These are phyloP conservation scores for human (Homo sapiens) DNA, from an alignment of 2,113 vertebrate genomes.

Conservation along the genomic window DNA sequence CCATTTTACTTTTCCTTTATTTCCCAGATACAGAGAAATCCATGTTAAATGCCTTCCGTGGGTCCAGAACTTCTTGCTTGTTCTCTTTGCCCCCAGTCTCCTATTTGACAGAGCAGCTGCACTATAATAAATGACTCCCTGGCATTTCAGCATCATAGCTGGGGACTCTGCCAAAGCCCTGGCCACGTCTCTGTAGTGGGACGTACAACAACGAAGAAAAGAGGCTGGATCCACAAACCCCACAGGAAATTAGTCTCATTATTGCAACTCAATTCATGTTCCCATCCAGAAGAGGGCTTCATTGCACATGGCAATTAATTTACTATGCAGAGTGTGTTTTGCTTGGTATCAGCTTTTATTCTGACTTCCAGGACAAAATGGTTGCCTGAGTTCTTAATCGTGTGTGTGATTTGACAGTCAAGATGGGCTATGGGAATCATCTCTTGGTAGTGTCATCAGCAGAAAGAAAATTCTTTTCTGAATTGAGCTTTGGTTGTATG, in stretches of 20 bases:
- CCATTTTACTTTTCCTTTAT: background rate
- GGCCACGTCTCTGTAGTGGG: background rate
- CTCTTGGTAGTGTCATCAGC: background rate
- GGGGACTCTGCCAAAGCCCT: background rate
- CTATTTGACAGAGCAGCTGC: background rate
- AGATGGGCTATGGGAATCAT: background rate
- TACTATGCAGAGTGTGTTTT: conserved; percentile 10
- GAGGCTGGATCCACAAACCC: background rate
- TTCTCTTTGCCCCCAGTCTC: background rate
- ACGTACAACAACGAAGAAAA: background rate
- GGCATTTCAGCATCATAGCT: background rate
- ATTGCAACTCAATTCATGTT: background rate
- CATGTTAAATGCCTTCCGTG: background rate
- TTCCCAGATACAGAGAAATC: background rate
- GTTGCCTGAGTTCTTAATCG: background rate
- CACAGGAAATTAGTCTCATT: conserved; percentile 52
- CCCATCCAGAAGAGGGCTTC: conserved; percentile 31
- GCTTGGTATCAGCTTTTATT: conserved; percentile 26
- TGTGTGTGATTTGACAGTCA: background rate
- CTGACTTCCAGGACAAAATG: conserved; percentile 30
- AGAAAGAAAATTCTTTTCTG: background rate
- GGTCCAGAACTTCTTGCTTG: background rate
- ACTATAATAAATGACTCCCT: background rate
- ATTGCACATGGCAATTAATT: background rate
- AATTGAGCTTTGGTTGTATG: conserved; percentile 33